phyloP scores from a whole-genome alignment of 2,113 vertebrate species.

The Prolemur simus region DNA sequence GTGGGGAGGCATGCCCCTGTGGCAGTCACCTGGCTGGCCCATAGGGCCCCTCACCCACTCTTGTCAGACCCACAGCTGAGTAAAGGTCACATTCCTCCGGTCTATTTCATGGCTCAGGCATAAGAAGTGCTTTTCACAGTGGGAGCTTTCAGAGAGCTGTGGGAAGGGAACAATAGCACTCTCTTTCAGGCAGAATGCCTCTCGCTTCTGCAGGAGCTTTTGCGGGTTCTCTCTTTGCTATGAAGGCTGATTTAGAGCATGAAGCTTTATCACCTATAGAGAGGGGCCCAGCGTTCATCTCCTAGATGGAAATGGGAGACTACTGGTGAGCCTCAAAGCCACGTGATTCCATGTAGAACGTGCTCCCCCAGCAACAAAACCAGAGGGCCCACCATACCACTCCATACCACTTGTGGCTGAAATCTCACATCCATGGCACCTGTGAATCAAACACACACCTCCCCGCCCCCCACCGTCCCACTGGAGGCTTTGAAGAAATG shows the following conservation, averaged over 20 bases:
- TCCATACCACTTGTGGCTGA: not conserved
- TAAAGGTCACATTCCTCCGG: conserved; percentile 60
- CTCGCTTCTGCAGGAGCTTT: not conserved
- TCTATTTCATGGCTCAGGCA: not conserved
- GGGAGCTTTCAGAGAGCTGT: not conserved
- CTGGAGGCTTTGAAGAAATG: not conserved
- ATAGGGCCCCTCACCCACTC: not conserved
- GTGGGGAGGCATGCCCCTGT: rapidly evolving
- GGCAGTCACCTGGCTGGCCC: not conserved
- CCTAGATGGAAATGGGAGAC: not conserved
- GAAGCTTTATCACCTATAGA: not conserved
- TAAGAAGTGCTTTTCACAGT: not conserved
- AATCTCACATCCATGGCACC: not conserved
- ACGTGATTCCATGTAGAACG: not conserved
- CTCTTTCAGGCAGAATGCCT: not conserved
- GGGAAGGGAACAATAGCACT: not conserved
- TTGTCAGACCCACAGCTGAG: not conserved
- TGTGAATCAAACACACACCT: not conserved
- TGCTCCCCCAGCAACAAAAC: not conserved
- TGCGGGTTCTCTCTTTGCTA: not conserved
- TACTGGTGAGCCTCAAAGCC: not conserved
- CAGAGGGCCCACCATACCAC: not conserved
- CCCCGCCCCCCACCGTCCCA: not conserved
- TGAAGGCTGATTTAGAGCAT: not conserved
- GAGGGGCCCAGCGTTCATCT: not conserved